Evolutionary conservation across 2,113 vertebrate species (phyloP).

Genomic region (Onychostruthus taczanowskii): DNA sequence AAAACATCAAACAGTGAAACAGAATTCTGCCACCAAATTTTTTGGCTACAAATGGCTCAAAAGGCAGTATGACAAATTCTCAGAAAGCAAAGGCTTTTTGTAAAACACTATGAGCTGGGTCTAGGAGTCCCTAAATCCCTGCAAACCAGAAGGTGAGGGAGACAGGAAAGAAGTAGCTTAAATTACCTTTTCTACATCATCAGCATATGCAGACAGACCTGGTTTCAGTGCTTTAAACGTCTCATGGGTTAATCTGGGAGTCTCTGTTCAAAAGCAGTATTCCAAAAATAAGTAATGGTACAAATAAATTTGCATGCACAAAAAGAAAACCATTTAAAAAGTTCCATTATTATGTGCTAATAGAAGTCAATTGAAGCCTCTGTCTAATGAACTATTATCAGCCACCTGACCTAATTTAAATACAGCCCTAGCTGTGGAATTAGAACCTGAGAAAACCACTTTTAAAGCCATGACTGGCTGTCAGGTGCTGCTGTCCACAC

Average conservation of each 20-base stretch:
- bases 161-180: neutral
- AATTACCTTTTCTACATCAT: slow-evolving; percentile 86
- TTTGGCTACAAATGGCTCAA: neutral
- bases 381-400: neutral
- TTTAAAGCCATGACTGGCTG: neutral
- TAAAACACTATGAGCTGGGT: neutral
- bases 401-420: neutral
- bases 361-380: neutral
- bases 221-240: slow-evolving; percentile 90
- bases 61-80: neutral
- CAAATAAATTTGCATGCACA: neutral
- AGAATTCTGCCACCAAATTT: neutral
- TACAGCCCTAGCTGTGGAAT: neutral
- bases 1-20: neutral
- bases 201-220: slow-evolving; percentile 91
- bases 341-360: neutral
- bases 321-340: neutral
- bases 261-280: slow-evolving; percentile 70
- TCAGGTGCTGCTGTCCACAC: neutral
- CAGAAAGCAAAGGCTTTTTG: neutral
- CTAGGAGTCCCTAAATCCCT: neutral
- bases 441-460: neutral
- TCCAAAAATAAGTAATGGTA: neutral
- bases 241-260: slow-evolving; percentile 82
- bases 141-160: neutral